These are phyloP conservation scores for Muntiacus reevesi DNA, from an alignment of 2,113 vertebrate species.

Conservation along the genomic window DNA sequence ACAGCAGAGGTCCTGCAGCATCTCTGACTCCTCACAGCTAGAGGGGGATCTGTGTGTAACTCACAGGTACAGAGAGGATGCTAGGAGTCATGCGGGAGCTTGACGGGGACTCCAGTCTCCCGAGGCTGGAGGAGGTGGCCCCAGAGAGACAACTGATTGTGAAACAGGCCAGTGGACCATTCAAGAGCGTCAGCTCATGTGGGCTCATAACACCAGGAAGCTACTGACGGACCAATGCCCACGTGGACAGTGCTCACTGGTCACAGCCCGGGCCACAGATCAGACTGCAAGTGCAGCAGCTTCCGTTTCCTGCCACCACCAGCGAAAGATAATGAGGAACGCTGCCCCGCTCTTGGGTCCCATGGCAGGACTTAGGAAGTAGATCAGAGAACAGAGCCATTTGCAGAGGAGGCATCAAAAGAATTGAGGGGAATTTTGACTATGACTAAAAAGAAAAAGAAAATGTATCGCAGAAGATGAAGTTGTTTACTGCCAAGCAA, in stretches of 20 bases:
- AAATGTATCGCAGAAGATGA: not conserved
- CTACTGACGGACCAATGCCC: accelerated
- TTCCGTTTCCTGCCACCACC: too few species aligned
- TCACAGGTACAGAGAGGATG: accelerated
- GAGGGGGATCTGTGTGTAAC: not conserved
- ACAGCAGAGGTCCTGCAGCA: not conserved
- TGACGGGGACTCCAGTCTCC: not conserved
- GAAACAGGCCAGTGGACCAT: accelerated
- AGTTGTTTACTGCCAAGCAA: not conserved
- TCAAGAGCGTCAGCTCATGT: accelerated
- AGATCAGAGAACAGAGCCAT: not conserved
- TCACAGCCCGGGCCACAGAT: accelerated
- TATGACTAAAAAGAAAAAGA: not conserved
- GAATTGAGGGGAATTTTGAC: not conserved
- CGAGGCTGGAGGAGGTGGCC: not conserved
- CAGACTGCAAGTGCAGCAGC: not conserved
- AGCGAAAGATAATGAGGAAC: too few species aligned
- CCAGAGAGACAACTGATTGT: accelerated
- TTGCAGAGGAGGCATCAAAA: not conserved
- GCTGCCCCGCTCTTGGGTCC: accelerated
- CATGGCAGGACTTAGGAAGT: too few species aligned
- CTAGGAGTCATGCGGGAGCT: not conserved
- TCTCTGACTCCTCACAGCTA: not conserved
- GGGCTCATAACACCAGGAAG: not conserved
- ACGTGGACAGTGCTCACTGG: accelerated